Percentiles rank a stretch among this genome's conserved stretches.
phyloP scores from a whole-genome alignment of 2,888 invertebrate species.

The Philhelius pedissequus region DNA sequence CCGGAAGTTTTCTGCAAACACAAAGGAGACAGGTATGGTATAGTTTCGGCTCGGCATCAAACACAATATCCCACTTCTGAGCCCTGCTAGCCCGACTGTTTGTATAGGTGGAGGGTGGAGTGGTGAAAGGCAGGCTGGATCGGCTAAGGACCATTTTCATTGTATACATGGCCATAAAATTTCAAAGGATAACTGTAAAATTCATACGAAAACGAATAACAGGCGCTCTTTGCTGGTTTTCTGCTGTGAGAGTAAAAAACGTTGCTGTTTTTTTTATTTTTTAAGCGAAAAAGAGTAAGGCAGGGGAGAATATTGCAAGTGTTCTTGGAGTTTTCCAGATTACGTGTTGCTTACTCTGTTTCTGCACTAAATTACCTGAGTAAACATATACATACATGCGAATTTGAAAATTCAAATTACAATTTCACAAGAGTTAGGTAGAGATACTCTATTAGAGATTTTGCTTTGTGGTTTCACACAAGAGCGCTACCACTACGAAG shows the following conservation, averaged over 20 bases:
- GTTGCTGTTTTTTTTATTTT: not conserved
- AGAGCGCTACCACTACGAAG: not conserved
- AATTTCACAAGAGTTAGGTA: conserved; percentile 3
- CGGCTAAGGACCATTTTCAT: not conserved
- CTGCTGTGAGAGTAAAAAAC: not conserved
- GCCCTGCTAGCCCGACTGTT: not conserved
- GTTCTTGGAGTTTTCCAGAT: conserved; percentile 15
- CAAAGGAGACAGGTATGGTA: not conserved
- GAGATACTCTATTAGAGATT: not conserved
- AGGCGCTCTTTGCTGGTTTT: not conserved
- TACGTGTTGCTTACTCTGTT: conserved; percentile 51
- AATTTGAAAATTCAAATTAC: conserved; percentile 49
- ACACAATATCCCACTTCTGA: conserved; percentile 6
- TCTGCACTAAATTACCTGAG: conserved; percentile 41
- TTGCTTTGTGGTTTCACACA: not conserved
- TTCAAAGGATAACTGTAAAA: conserved; percentile 50
- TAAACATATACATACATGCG: conserved; percentile 10
- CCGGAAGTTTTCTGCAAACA: conserved; percentile 8
- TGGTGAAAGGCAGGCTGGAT: not conserved
- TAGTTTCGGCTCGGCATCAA: not conserved
- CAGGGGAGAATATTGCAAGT: not conserved
- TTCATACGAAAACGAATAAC: not conserved
- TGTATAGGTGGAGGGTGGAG: not conserved
- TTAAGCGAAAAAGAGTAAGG: not conserved
- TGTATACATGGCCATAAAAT: conserved; percentile 25